phyloP scores from a whole-genome alignment of 2,888 invertebrate species.

The Acrocyrtus sp. region DNA sequence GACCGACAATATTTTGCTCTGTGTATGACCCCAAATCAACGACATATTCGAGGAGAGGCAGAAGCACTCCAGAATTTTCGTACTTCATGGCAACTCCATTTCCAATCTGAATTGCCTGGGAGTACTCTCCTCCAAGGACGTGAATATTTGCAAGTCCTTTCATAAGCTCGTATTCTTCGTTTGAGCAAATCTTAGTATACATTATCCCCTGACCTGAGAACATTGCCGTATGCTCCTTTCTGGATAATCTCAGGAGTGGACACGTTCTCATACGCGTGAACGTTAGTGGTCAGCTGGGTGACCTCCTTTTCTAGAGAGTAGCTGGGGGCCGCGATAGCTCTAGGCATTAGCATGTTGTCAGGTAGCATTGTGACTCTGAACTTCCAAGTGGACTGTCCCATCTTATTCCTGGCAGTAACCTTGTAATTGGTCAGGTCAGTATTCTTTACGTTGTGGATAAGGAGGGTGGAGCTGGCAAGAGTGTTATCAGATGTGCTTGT shows the following conservation, averaged over 20 bases:
- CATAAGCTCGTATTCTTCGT: slow-evolving; percentile 1
- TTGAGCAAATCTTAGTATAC: not conserved
- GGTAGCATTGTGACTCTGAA: slow-evolving; percentile 13
- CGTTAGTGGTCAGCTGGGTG: not conserved
- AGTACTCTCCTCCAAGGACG: slow-evolving; percentile 8
- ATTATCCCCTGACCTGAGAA: slow-evolving; percentile 24
- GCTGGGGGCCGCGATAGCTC: not conserved
- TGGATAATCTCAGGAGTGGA: slow-evolving; percentile 23
- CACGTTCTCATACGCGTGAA: slow-evolving; percentile 10
- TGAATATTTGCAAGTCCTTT: not conserved
- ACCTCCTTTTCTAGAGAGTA: slow-evolving; percentile 24
- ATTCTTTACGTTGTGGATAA: slow-evolving; percentile 79
- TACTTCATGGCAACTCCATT: slow-evolving; percentile 9
- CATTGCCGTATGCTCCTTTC: slow-evolving; percentile 22
- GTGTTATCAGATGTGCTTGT: not conserved
- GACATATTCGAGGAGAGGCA: slow-evolving; percentile 4
- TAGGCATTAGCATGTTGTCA: not conserved
- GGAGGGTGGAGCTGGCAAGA: slow-evolving; percentile 75
- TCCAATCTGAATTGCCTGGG: slow-evolving; percentile 12
- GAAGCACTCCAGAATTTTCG: not conserved
- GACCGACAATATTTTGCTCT: slow-evolving; percentile 6
- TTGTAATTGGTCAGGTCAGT: slow-evolving; percentile 92
- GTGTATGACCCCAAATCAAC: slow-evolving; percentile 10
- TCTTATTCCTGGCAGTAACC: slow-evolving; percentile 81
- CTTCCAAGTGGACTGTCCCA: slow-evolving; percentile 74